These are phyloP conservation scores for Acestrorhynchus altus DNA, from an alignment of 2,797 vertebrate species.

Conservation along the genomic window DNA sequence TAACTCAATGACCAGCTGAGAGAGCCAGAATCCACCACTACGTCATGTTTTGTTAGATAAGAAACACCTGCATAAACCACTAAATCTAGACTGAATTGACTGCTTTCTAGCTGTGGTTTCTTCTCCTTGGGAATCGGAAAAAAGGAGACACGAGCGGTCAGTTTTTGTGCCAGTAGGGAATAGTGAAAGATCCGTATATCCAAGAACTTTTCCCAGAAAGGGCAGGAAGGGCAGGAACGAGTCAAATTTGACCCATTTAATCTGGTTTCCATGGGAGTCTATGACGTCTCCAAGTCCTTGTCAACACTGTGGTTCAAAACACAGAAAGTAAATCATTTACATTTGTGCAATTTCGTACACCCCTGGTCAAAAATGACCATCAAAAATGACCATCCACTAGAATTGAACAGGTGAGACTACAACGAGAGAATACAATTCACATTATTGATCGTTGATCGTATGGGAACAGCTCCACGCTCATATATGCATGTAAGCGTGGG, in stretches of 20 bases:
- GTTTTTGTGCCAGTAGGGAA: neutral
- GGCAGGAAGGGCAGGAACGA: neutral
- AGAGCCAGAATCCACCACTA: conserved; percentile 26
- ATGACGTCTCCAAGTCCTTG: no score
- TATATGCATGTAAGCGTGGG: no score
- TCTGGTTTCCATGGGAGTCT: no score
- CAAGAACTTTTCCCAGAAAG: neutral
- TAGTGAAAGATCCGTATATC: neutral
- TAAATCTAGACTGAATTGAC: neutral
- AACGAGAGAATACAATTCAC: no score
- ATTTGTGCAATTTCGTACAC: no score
- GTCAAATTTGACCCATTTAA: neutral
- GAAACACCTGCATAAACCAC: conserved; percentile 37
- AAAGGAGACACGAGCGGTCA: neutral
- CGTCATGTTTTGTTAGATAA: conserved; percentile 21
- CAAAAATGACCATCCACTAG: no score
- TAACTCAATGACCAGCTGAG: conserved; percentile 26
- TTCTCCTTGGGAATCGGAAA: neutral
- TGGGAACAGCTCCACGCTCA: no score
- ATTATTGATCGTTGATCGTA: no score
- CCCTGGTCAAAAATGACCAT: no score
- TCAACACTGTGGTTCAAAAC: no score
- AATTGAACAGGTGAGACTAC: no score
- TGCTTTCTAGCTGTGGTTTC: neutral
- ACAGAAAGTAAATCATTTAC: no score